Base-by-base conservation (phyloP, 2,113 vertebrate genomes). In the Chionis minor region DNA sequence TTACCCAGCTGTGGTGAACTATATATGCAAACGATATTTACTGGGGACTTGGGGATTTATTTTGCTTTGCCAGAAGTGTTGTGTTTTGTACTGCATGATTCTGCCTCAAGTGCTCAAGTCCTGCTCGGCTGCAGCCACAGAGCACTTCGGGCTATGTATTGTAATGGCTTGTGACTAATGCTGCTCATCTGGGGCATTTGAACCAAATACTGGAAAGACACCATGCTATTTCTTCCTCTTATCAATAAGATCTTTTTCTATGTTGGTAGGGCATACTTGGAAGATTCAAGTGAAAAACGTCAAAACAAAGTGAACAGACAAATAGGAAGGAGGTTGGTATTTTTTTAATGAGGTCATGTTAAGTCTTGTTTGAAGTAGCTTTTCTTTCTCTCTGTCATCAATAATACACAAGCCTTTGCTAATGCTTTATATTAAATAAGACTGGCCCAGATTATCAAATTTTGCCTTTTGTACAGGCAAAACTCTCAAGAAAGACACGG, bases 11-110 rank as follows among this genome's bases (percentile, higher is more conserved):
- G 2, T 58, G 49, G 59, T 63, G 61, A 97, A 49, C 55, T 85
- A 22, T 56, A 54, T 72, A 93, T 75, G 61, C 81, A 91, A 85
- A 65, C 38, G 91, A 70, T 95, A 92, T 86, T 96, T 96, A 86
- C 1, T 83, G 45, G 30, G 30, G 62, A 45, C 69, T 78, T 65
- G 42, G 63, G 12, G 30, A 85, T 88, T 92, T 96, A 83, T 92
- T 94, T 96, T 83, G 22, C 32, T 91, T 92, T 93, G 59, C 49
- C 52, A 88, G 33, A 84, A 90, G 24, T 81, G 38, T 17, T 86
- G 72, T 51, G 12, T 35, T 58, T 75, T 87, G 58, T 63, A 80
- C 63, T 58, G 42, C 42, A 32, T 10, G 45, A 40, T 66, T 88
- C 87, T 92, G 42, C 54, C 70, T 88, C 3, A 4, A 80, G 81